Percentiles rank a stretch among this genome's conserved stretches.
Conservation (phyloP, 2,113 vertebrate genomes). For the Blennius ocellaris region DNA sequence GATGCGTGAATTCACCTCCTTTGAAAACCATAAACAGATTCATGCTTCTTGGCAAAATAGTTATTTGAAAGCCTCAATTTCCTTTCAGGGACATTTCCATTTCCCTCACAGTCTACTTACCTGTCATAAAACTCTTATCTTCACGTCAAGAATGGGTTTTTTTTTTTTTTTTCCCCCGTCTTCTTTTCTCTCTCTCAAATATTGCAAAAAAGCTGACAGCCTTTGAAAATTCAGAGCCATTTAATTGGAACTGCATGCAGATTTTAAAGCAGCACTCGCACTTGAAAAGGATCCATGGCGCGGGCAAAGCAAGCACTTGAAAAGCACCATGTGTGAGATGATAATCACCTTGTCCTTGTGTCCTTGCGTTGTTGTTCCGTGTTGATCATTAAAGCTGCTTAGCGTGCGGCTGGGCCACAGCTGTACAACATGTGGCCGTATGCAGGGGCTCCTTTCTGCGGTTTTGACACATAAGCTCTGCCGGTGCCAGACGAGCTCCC, state of each 20-base stretch:
- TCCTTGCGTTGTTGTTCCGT: slow-evolving; percentile 65
- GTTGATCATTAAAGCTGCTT: slow-evolving; percentile 77
- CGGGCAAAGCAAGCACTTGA: slow-evolving; percentile 36
- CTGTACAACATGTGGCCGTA: slow-evolving; percentile 62
- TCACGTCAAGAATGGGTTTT: not conserved
- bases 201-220: not conserved
- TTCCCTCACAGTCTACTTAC: not conserved
- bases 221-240: slow-evolving; percentile 14
- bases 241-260: not conserved
- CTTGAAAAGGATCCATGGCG: slow-evolving; percentile 21
- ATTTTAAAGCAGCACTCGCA: not conserved
- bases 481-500: slow-evolving; percentile 79
- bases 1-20: too few relatives aligned
- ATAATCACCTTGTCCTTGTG: slow-evolving; percentile 68
- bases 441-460: slow-evolving; percentile 57
- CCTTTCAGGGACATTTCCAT: not conserved
- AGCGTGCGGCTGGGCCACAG: slow-evolving; percentile 64
- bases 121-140: not conserved
- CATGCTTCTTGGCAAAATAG: too few relatives aligned
- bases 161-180: not conserved
- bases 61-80: too few relatives aligned
- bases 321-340: slow-evolving; percentile 39
- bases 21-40: too few relatives aligned
- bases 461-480: slow-evolving; percentile 78
- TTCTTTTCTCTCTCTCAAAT: too few relatives aligned